Evolutionary conservation across 2,888 invertebrate species (phyloP).

Genomic region (Torymus auratus): DNA sequence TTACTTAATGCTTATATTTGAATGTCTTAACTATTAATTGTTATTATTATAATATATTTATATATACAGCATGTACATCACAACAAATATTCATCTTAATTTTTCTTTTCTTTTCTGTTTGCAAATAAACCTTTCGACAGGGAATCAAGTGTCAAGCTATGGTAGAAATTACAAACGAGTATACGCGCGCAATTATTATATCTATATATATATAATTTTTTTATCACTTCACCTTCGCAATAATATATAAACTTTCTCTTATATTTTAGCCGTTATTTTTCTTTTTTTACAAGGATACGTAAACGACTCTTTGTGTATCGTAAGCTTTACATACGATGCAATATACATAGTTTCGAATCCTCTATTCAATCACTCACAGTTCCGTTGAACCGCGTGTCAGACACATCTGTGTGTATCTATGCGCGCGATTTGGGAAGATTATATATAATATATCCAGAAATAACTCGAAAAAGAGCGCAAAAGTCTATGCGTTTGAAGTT

Average conservation of each 20-base stretch:
- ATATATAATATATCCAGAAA: neutral
- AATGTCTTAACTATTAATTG: slow-evolving; percentile 41
- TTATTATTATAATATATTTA: slow-evolving; percentile 7
- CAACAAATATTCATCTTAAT: slow-evolving; percentile 37
- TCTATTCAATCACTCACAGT: slow-evolving; percentile 1
- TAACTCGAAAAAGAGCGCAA: neutral
- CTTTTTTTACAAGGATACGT: slow-evolving; percentile 28
- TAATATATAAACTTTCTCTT: slow-evolving; percentile 31
- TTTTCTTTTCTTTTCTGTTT: neutral
- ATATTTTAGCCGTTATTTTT: neutral
- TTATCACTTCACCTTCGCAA: slow-evolving; percentile 8
- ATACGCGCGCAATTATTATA: slow-evolving; percentile 34
- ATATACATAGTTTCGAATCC: slow-evolving; percentile 22
- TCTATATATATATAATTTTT: slow-evolving; percentile 21
- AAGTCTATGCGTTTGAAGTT: slow-evolving; percentile 3
- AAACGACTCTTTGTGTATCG: neutral
- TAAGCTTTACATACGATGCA: neutral
- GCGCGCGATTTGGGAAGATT: too few relatives aligned
- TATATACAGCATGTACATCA: slow-evolving; percentile 59
- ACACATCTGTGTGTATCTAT: slow-evolving; percentile 23
- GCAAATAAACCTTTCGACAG: slow-evolving; percentile 35
- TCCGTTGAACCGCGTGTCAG: slow-evolving; percentile 16
- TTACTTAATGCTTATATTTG: slow-evolving; percentile 54
- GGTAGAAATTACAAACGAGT: slow-evolving; percentile 45
- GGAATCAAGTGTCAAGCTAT: slow-evolving; percentile 41